Base-by-base conservation (phyloP, 1,140 invertebrate species). In the Galleria mellonella region DNA sequence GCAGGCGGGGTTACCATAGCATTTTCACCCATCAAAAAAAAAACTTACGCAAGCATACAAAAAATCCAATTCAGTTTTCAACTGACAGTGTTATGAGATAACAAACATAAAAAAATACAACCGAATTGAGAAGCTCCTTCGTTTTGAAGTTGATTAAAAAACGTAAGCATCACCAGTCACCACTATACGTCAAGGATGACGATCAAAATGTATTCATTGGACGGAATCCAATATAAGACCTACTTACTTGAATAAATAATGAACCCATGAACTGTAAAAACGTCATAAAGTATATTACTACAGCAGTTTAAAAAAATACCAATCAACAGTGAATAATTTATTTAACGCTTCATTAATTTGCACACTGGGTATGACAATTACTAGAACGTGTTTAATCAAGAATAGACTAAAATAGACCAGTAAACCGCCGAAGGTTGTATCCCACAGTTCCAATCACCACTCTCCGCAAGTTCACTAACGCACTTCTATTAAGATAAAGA, bases 201-300 rank as follows among this genome's bases (percentile, higher is more conserved):
- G 58, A 52, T 55, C 52, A 56, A 64, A 62, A 47, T 53, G 48
- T 56, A 38, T 43, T 55, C 50, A 53, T 70, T 70, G 66, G 66
- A 60, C 17, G n/a, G 32, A 7, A 28, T 61, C 66, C 66, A 70
- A 69, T 41, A 29, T 52, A 28, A 42, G 11, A 9, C 29, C 38
- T 11, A 40, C 12, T 40, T 40, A 6, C 27, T 40, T 29, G 28
- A 40, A 56, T 23, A 23, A 56, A 56, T 56, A 61, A 61, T 61
- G 58, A 47, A 52, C 50, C 17, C 39, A 13, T 11, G 17, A 23
- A 23, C 17, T 6, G 17, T 23, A 23, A 23, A 23, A 23, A 23
- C 17, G 17, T 23, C 17, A 23, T 23, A 23, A 23, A 2, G 2
- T 23, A 23, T 23, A 23, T 23, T 40, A 11, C 29, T 40, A n/a